A percentile compares a stretch with the other conserved stretches of the same genome.
phyloP scores from a whole-genome alignment of 2,113 vertebrate species.

The Campylomormyrus tamandua region DNA sequence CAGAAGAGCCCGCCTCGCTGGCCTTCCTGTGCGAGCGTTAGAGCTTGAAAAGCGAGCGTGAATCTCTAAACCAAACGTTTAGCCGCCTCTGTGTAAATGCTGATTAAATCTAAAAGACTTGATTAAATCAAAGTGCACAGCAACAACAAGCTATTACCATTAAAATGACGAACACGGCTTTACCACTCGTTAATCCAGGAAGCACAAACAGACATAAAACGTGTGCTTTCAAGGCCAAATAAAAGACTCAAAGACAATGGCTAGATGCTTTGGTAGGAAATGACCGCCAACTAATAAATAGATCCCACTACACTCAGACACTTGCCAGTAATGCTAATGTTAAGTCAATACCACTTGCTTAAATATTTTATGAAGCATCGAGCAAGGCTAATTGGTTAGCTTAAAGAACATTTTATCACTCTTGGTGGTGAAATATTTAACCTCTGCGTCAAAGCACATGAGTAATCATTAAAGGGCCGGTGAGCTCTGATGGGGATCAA shows the following conservation, averaged over 20 bases:
- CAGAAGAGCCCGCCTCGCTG: not conserved
- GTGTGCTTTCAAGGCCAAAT: not conserved
- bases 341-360: slow-evolving; percentile 43
- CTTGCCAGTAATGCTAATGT: slow-evolving; percentile 32
- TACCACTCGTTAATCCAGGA: not conserved
- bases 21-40: not conserved
- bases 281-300: slow-evolving; percentile 22
- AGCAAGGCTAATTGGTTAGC: slow-evolving; percentile 39
- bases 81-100: slow-evolving; percentile 5
- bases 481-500: slow-evolving; percentile 48
- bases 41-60: not conserved
- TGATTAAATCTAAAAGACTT: not conserved
- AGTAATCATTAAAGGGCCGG: slow-evolving; percentile 40
- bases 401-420: slow-evolving; percentile 44
- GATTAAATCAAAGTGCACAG: slow-evolving; percentile 10
- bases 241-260: slow-evolving; percentile 1
- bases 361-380: slow-evolving; percentile 41
- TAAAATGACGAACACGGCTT: not conserved
- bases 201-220: not conserved
- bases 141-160: not conserved
- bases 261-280: not conserved
- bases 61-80: not conserved
- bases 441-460: slow-evolving; percentile 39
- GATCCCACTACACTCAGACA: slow-evolving; percentile 19
- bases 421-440: slow-evolving; percentile 34